A percentile compares a stretch with the other conserved stretches of the same genome.
phyloP scores from a whole-genome alignment of 2,797 vertebrate species.

The Cuculus canorus region DNA sequence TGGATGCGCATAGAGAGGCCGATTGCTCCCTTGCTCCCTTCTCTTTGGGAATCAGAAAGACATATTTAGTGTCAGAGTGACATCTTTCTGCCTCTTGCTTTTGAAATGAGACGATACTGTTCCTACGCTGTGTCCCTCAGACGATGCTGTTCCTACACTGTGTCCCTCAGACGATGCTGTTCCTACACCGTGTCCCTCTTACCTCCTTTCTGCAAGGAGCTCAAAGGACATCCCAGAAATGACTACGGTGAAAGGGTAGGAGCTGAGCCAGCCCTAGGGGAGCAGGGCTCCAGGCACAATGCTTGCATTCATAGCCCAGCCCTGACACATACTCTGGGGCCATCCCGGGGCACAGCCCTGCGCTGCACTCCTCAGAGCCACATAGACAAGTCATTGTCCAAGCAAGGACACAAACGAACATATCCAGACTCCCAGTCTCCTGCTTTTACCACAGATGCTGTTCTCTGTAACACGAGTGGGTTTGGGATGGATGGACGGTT shows the following conservation, averaged over 20 bases:
- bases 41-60: neutral
- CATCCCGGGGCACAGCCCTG: neutral
- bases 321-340: neutral
- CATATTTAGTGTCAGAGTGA: neutral
- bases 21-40: neutral
- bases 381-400: constrained; percentile 14
- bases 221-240: neutral
- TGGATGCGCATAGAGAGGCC: neutral
- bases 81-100: neutral
- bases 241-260: neutral
- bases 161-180: neutral
- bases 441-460: constrained; percentile 14
- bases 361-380: neutral
- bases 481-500: neutral
- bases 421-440: constrained; percentile 27
- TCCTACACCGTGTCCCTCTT: neutral
- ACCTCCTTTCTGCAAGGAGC: neutral
- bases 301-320: neutral
- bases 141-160: fast-evolving
- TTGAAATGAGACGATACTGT: neutral
- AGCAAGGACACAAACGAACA: fast-evolving
- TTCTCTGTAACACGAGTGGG: neutral
- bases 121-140: too few species aligned
- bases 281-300: neutral
- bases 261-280: neutral